Percentiles rank a stretch among this genome's conserved stretches.
Evolutionary conservation across 1,140 invertebrate species (phyloP).

Genomic region (Drosophila seguyi): DNA sequence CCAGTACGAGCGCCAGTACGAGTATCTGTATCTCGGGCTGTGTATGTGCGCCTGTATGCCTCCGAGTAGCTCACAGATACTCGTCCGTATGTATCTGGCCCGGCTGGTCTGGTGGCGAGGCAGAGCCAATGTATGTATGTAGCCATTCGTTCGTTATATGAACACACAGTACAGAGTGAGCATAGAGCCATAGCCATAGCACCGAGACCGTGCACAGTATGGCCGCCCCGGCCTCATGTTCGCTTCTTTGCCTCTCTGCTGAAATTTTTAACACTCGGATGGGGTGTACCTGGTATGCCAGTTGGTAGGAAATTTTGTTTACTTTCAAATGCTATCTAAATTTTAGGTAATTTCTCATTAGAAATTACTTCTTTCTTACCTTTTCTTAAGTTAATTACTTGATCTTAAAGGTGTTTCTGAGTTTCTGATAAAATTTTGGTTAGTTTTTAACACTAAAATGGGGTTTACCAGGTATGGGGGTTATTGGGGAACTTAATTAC

Average conservation of each 20-base stretch:
- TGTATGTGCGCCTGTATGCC: constrained; percentile 13
- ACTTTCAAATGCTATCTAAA: constrained; percentile 1
- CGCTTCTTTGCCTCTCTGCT: constrained; percentile 40
- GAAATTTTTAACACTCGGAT: constrained; percentile 24
- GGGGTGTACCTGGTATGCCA: constrained; percentile 20
- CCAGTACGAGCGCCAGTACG: constrained; percentile 38
- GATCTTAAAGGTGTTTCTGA: not conserved
- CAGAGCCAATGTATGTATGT: constrained; percentile 37
- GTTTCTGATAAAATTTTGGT: constrained; percentile 16
- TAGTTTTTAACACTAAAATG: not conserved
- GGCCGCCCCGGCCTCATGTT: constrained; percentile 58
- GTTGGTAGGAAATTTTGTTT: not conserved
- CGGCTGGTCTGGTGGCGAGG: constrained; percentile 44
- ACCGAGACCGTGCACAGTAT: constrained; percentile 54
- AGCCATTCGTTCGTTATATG: constrained; percentile 67
- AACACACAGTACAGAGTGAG: constrained; percentile 50
- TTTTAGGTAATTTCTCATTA: not conserved
- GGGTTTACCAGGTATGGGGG: constrained; percentile 1
- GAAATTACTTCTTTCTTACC: not conserved
- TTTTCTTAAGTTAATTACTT: not conserved
- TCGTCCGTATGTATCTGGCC: constrained; percentile 67
- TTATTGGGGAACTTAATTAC: rapidly evolving
- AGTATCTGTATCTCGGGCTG: constrained; percentile 44
- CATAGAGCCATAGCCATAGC: constrained; percentile 40
- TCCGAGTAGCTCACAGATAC: constrained; percentile 50